Percentiles rank a stretch among this genome's conserved stretches.
Conservation (phyloP, 1,140 invertebrate genomes). For the Drosophila suzukii region DNA sequence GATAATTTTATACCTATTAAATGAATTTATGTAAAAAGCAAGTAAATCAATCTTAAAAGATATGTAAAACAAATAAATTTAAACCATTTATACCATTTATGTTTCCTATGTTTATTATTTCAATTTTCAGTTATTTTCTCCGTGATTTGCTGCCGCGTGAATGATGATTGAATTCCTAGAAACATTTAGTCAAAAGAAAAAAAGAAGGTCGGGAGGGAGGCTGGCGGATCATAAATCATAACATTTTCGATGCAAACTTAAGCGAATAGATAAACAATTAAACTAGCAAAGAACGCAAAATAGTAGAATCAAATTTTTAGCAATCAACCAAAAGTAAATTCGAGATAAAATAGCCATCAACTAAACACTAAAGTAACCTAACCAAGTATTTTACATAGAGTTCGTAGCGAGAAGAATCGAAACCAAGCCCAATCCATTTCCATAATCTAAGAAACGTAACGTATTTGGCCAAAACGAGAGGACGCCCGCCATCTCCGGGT, state of each 20-base stretch:
- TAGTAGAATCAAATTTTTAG: slow-evolving; percentile 60
- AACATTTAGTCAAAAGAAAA: slow-evolving; percentile 24
- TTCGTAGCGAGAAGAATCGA: slow-evolving; percentile 46
- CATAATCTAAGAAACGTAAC: slow-evolving; percentile 66
- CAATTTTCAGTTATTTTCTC: slow-evolving; percentile 12
- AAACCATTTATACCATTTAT: slow-evolving; percentile 70
- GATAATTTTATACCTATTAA: slow-evolving; percentile 76
- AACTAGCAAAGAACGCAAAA: slow-evolving; percentile 52
- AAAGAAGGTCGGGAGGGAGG: background rate
- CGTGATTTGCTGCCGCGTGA: slow-evolving; percentile 7
- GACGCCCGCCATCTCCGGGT: slow-evolving; percentile 22
- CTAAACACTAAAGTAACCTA: slow-evolving; percentile 54
- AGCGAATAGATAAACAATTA: slow-evolving; percentile 54
- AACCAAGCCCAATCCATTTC: slow-evolving; percentile 50
- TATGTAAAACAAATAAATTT: slow-evolving; percentile 65
- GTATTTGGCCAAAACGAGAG: slow-evolving; percentile 47
- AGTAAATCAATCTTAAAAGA: slow-evolving; percentile 43
- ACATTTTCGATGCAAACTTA: slow-evolving; percentile 45
- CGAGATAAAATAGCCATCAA: slow-evolving; percentile 52
- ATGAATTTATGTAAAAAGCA: slow-evolving; percentile 80
- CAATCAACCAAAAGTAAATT: slow-evolving; percentile 40
- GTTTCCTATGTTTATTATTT: slow-evolving; percentile 10
- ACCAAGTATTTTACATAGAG: slow-evolving; percentile 74
- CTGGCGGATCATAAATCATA: slow-evolving; percentile 5
- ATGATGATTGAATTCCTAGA: slow-evolving; percentile 18